phyloP scores from a whole-genome alignment of 2,113 vertebrate species.

The Sander lucioperca region DNA sequence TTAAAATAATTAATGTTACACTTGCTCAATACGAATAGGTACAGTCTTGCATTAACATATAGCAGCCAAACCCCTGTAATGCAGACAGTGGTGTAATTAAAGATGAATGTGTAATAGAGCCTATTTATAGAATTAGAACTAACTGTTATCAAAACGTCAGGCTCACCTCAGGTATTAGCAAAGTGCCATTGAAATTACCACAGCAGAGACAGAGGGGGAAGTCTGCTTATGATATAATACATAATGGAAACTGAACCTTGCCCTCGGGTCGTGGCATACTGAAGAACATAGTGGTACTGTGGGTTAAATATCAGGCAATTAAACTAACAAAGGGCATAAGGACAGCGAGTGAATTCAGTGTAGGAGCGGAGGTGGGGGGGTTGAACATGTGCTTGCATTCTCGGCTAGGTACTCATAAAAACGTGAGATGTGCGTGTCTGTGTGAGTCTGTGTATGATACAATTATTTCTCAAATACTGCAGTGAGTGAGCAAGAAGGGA shows the following conservation, averaged over 20 bases:
- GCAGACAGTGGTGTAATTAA: constrained; percentile 94
- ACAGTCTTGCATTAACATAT: constrained; percentile 97
- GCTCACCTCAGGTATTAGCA: constrained; percentile 65
- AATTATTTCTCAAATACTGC: constrained; percentile 33
- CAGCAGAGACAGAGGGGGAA: constrained; percentile 13
- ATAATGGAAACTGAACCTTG: constrained; percentile 61
- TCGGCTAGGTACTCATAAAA: constrained; percentile 50
- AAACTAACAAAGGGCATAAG: constrained; percentile 65
- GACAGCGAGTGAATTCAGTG: constrained; percentile 27
- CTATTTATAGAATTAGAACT: constrained; percentile 88
- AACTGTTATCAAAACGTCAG: constrained; percentile 81
- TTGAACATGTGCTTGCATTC: constrained; percentile 23
- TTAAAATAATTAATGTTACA: constrained; percentile 97
- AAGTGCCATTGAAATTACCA: constrained; percentile 29
- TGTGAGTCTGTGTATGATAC: constrained; percentile 8
- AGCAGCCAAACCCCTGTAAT: constrained; percentile 94
- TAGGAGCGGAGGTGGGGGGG: background rate
- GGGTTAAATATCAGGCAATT: constrained; percentile 77
- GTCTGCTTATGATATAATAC: constrained; percentile 31
- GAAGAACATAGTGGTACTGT: constrained; percentile 32
- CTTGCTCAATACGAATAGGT: constrained; percentile 99
- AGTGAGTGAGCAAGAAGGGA: background rate
- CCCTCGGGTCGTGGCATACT: constrained; percentile 55
- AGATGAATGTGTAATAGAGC: constrained; percentile 92
- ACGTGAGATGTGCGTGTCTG: constrained; percentile 25